Conservation (phyloP, 2,797 vertebrate genomes). For the Pseudochirops corinnae region DNA sequence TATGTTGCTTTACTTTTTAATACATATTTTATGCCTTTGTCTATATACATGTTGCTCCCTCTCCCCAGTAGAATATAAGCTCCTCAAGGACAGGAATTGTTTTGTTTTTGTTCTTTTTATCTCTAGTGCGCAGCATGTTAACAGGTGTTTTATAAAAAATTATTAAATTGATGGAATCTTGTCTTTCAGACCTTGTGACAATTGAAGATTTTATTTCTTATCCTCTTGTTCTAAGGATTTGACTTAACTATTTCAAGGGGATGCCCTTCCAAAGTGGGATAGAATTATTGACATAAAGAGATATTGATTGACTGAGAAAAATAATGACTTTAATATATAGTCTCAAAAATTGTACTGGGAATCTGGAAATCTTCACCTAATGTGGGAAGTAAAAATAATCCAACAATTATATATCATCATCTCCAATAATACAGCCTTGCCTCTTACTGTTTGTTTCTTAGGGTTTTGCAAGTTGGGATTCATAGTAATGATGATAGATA, state of each 20-base stretch:
- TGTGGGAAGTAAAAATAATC: background rate
- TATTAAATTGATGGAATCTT: background rate
- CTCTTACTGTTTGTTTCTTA: background rate
- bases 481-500: background rate
- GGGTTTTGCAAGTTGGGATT: background rate
- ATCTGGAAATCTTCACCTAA: background rate
- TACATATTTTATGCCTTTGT: background rate
- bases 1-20: background rate
- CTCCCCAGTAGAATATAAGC: background rate
- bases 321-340: background rate
- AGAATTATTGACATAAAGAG: background rate
- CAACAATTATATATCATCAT: background rate
- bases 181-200: background rate
- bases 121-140: background rate
- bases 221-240: background rate
- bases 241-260: conserved; percentile 11
- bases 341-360: background rate
- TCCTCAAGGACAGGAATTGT: background rate
- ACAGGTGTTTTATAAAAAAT: background rate
- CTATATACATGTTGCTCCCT: background rate
- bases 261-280: background rate
- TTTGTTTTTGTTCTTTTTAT: background rate
- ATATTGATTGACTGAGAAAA: background rate
- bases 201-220: background rate
- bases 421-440: background rate